phyloP scores from a whole-genome alignment of 2,888 invertebrate species.

The Carpatolechia fugitivella region DNA sequence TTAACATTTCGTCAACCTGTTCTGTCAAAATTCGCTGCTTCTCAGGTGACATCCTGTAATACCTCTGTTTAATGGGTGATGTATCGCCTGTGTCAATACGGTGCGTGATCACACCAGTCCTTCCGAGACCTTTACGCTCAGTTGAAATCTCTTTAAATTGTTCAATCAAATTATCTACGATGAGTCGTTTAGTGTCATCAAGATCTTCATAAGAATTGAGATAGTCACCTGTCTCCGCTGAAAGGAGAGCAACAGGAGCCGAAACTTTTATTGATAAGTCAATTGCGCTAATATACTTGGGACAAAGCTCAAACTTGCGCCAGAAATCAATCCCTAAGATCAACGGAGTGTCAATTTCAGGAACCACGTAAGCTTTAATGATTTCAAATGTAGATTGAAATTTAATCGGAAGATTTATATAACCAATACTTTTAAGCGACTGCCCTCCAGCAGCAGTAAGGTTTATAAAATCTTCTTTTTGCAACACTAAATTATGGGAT shows the following conservation, averaged over 20 bases:
- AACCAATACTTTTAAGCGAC: no score
- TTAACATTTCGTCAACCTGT: conserved; percentile 27
- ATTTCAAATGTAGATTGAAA: no score
- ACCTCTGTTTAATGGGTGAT: conserved; percentile 22
- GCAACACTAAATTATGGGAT: no score
- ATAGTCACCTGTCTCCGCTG: no score
- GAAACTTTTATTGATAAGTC: background rate
- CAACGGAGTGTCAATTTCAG: no score
- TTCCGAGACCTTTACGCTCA: conserved; percentile 23
- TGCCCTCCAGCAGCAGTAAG: no score
- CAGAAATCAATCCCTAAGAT: conserved; percentile 27
- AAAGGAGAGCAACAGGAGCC: no score
- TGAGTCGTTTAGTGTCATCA: conserved; percentile 4
- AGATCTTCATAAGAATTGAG: background rate
- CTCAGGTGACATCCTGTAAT: conserved; percentile 22
- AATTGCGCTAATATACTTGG: conserved; percentile 4
- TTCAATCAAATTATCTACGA: conserved; percentile 17
- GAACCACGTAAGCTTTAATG: no score
- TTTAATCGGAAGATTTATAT: no score
- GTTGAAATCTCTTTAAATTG: conserved; percentile 25
- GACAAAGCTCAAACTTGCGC: conserved; percentile 19
- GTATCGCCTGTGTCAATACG: conserved; percentile 27
- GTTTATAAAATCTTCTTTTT: no score
- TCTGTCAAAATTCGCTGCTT: conserved; percentile 23
- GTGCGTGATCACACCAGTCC: conserved; percentile 24